Evolutionary conservation across 2,797 vertebrate genomes (phyloP).

Genomic region (Otolemur crassicaudatus): DNA sequence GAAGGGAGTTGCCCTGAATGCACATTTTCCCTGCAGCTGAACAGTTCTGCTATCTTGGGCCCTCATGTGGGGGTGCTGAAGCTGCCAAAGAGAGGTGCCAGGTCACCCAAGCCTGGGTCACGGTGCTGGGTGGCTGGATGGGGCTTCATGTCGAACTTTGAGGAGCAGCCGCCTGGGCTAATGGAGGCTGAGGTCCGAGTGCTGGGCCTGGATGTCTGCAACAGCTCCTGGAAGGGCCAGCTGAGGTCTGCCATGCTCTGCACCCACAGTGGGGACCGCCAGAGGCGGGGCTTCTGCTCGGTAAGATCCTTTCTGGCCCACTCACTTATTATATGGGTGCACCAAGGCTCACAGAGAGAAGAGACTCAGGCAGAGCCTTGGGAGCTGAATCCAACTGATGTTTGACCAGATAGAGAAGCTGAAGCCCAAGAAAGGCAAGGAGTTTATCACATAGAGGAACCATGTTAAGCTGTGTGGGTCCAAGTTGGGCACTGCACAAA

Average conservation of each 20-base stretch:
- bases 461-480: neutral
- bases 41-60: conserved; percentile 66
- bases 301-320: neutral
- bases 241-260: conserved; percentile 69
- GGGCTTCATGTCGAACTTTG: conserved; percentile 72
- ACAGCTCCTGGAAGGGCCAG: conserved; percentile 62
- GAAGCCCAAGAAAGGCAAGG: neutral
- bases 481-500: neutral
- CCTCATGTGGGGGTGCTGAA: conserved; percentile 34
- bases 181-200: conserved; percentile 76
- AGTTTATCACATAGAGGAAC: neutral
- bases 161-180: neutral
- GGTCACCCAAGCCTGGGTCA: rapidly evolving
- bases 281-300: conserved; percentile 73
- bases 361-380: neutral
- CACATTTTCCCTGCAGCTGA: conserved; percentile 40
- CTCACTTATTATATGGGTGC: rapidly evolving
- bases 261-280: conserved; percentile 46
- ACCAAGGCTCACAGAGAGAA: neutral
- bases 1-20: neutral
- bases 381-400: neutral
- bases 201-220: conserved; percentile 67
- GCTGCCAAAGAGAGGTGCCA: neutral
- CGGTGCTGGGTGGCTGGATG: conserved; percentile 75
- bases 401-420: neutral